These are phyloP conservation scores for Baryphthengus martii DNA, from an alignment of 2,113 vertebrate genomes.

Conservation along the genomic window DNA sequence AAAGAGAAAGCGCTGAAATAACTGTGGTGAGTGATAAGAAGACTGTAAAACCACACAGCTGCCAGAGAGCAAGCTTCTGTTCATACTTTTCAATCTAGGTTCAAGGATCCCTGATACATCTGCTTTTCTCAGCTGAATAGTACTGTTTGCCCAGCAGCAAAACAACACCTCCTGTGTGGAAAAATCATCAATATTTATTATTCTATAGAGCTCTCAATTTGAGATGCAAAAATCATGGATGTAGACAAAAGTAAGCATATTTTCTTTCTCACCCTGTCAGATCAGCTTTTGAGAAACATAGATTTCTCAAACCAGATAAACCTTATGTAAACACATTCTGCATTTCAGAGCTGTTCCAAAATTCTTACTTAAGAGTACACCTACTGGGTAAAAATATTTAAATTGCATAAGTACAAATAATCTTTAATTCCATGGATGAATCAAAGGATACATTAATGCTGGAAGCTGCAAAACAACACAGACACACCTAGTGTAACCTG, in stretches of 20 bases:
- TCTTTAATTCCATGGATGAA: background rate
- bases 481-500: background rate
- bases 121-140: background rate
- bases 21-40: background rate
- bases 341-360: background rate
- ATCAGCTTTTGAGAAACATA: background rate
- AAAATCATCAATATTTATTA: constrained; percentile 17
- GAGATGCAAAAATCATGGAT: background rate
- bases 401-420: background rate
- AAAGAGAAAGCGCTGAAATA: background rate
- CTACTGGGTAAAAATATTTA: background rate
- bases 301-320: background rate
- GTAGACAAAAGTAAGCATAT: background rate
- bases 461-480: background rate
- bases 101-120: background rate
- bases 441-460: background rate
- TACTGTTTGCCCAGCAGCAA: background rate
- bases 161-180: background rate
- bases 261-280: background rate
- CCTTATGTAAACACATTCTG: background rate
- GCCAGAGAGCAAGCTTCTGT: background rate
- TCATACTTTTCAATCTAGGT: background rate
- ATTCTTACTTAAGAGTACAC: background rate
- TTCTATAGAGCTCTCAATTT: background rate
- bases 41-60: background rate